A percentile compares a stretch with the other conserved stretches of the same genome.
Conservation (phyloP, 2,797 vertebrate genomes). For the Lepus townsendii region DNA sequence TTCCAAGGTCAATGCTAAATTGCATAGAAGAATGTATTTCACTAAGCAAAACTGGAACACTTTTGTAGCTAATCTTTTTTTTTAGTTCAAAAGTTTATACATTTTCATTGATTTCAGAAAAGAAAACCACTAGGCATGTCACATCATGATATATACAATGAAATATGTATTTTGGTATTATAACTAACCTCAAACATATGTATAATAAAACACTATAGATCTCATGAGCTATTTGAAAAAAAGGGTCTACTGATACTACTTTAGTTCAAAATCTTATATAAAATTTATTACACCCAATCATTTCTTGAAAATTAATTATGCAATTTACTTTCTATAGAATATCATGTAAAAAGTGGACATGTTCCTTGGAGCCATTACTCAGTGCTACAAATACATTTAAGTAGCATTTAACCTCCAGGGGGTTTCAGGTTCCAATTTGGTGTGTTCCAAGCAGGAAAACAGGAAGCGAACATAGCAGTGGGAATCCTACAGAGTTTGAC, state of each 20-base stretch:
- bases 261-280: conserved; percentile 47
- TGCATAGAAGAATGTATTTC: conserved; percentile 15
- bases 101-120: conserved; percentile 53
- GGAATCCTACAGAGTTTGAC: conserved; percentile 46
- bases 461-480: conserved; percentile 47
- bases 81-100: not conserved
- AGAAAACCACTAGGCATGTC: not conserved
- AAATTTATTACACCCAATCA: conserved; percentile 19
- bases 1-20: conserved; percentile 1
- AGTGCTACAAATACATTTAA: not conserved
- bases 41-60: conserved; percentile 26
- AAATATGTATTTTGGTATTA: conserved; percentile 28
- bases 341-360: conserved; percentile 44
- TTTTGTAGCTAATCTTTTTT: conserved; percentile 25
- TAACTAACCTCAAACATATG: conserved; percentile 31
- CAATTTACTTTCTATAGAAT: conserved; percentile 56
- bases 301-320: conserved; percentile 59
- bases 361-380: conserved; percentile 35
- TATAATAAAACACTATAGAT: not conserved
- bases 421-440: conserved; percentile 60
- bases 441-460: conserved; percentile 43
- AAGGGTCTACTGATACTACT: not conserved
- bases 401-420: conserved; percentile 59
- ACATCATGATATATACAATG: not conserved
- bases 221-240: conserved; percentile 5